phyloP scores from a whole-genome alignment of 1,140 invertebrate species.

The Pogonognathellus flavescens region DNA sequence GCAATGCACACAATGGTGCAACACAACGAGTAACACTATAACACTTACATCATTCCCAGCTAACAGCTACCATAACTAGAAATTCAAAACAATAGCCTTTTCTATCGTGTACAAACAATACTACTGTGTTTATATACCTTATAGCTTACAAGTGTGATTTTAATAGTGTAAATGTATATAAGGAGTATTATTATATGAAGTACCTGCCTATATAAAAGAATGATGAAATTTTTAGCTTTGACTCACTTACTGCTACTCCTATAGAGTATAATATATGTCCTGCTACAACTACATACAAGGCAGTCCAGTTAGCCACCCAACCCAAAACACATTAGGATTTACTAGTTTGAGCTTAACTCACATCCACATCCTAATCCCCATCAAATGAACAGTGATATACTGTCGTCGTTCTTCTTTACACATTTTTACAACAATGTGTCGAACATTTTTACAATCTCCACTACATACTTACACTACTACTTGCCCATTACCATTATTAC shows the following conservation, averaged over 20 bases:
- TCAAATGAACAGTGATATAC: slow-evolving; percentile 21
- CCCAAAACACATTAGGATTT: slow-evolving; percentile 41
- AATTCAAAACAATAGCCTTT: slow-evolving; percentile 9
- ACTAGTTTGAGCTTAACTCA: neutral
- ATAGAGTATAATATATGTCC: neutral
- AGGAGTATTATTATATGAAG: no score
- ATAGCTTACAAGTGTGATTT: no score
- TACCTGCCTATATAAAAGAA: no score
- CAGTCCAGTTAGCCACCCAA: neutral
- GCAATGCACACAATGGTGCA: neutral
- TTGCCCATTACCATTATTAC: slow-evolving; percentile 17
- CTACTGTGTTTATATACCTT: no score
- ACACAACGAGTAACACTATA: neutral
- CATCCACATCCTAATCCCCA: neutral
- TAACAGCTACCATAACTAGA: neutral
- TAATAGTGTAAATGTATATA: no score
- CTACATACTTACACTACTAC: slow-evolving; percentile 12
- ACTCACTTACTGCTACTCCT: slow-evolving; percentile 9
- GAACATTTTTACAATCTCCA: slow-evolving; percentile 37
- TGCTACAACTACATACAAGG: neutral
- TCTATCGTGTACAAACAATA: no score
- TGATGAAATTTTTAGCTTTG: neutral
- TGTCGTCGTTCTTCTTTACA: slow-evolving; percentile 18
- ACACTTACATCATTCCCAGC: neutral
- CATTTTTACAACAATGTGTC: slow-evolving; percentile 44